Conservation (phyloP, 2,797 vertebrate species). For the Sarcoramphus papa region DNA sequence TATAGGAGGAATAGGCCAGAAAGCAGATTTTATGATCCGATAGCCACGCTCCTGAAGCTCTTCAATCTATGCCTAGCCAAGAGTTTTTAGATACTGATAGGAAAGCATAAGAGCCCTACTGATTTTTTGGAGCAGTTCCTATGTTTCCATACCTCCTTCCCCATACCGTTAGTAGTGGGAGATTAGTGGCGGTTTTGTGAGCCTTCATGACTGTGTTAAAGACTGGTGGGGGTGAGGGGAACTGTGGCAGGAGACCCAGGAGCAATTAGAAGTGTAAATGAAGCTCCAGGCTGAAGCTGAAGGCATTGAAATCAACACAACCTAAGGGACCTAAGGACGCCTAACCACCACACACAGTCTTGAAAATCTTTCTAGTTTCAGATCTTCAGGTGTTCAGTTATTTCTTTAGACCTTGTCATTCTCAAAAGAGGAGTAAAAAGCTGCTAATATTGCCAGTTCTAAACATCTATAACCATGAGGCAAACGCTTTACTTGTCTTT, state of each 20-base stretch:
- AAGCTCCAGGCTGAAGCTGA: background rate
- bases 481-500: background rate
- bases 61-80: background rate
- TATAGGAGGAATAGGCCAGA: background rate
- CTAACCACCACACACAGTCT: rapidly evolving
- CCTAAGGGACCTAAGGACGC: background rate
- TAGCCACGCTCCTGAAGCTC: background rate
- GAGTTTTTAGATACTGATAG: background rate
- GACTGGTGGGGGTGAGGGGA: background rate
- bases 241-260: background rate
- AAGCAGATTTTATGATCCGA: background rate
- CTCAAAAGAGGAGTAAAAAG: background rate
- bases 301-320: background rate
- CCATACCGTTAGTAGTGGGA: background rate
- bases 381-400: background rate
- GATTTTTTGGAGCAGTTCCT: background rate
- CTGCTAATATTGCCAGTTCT: background rate
- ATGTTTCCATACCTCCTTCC: background rate
- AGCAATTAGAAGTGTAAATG: background rate
- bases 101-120: background rate
- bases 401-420: background rate
- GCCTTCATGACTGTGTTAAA: background rate
- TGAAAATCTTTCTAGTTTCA: background rate
- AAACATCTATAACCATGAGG: background rate
- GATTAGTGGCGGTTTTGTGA: background rate